Base-by-base conservation (phyloP, 2,797 vertebrate genomes). In the Darevskia nairensis region DNA sequence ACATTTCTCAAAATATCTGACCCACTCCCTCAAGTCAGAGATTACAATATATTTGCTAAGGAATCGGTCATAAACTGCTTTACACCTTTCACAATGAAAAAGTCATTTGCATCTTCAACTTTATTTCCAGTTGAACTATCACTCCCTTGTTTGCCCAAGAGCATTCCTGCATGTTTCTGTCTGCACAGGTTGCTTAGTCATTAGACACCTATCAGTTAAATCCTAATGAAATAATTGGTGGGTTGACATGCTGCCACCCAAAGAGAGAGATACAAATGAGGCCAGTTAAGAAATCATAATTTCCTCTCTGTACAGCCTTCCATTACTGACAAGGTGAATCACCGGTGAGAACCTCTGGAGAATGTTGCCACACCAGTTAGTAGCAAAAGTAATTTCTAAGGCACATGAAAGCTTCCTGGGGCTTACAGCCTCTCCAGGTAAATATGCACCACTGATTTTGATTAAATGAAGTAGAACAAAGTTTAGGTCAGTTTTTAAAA, bases 181-280 rank as follows among this genome's bases (percentile, higher is more conserved):
- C 79, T 23, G 39, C 19, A 66, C n/a, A 39, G 25, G 39, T 25
- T 81, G 55, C 21, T 76, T 75, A 39, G 39, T 66, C 39, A 76
- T n/a, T 76, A 44, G 59, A 50, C 39, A 82, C 80, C 86, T 27
- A 76, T 81, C n/a, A 88, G 76, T 82, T 88, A 82, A 59, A 27
- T 39, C 13, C 41, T 82, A 66, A 82, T 82, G 86, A 75, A 74
- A 81, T 87, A 87, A 87, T 87, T n/a, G 46, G 17, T 27, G 35
- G 17, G 66, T 11, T 74, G 68, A 50, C 32, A n/a, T 6, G 9
- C 66, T 76, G 80, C 50, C 76, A 77, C 39, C 86, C 59, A 66
- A 76, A 66, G 59, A 59, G 39, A 81, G 29, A 35, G 44, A 32
- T 82, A 55, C 19, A 27, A 75, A 75, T 87, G 27, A 87, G 55